Evolutionary conservation across 1,140 invertebrate genomes (phyloP), one percentile per base, ranked within the genome.

Genomic region (Radopholus similis): DNA sequence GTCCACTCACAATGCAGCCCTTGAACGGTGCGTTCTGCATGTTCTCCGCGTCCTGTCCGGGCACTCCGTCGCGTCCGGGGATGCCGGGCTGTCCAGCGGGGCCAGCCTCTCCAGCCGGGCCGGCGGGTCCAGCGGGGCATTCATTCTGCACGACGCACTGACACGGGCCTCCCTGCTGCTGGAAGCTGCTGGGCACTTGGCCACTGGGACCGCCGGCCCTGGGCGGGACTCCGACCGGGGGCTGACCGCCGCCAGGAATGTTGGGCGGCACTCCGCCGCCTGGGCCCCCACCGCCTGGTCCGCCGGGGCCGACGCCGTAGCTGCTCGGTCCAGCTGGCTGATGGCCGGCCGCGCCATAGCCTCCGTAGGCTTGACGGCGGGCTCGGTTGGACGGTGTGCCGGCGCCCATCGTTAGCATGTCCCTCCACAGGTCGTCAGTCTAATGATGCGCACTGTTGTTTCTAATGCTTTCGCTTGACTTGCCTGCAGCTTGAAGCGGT

Each of bases 341-440:
- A 9, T 23, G 2, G 47, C 62, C 62, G n/a, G 57, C 57, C 5
- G 72, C 72, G 8, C 67, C 66, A 53, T 78, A 78, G 21, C 75
- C 74, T 26, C 77, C 78, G 56, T 81, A 81, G 4, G 72, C 75
- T 71, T 82, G 74, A 68, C 78, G 77, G 8, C 78, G 72, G 26
- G 65, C 58, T 54, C 78, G 77, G 55, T 75, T 80, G 1, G 74
- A 74, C 13, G 77, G 66, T 11, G 77, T 74, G n/a, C 73, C 80
- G 49, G 77, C 80, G 26, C 78, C 78, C 47, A 81, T 66, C 6
- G 35, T 51, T n/a, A 81, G 23, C 80, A 81, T 81, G 34, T 77
- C 66, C 26, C 47, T 42, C 78, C 78, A 81, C n/a, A 81, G 40
- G 44, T 81, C 73, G 37, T 81, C 78, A 18, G 75, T 62, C 58